Conservation (phyloP, 1,140 invertebrate genomes). For the Cyphomyrmex costatus region DNA sequence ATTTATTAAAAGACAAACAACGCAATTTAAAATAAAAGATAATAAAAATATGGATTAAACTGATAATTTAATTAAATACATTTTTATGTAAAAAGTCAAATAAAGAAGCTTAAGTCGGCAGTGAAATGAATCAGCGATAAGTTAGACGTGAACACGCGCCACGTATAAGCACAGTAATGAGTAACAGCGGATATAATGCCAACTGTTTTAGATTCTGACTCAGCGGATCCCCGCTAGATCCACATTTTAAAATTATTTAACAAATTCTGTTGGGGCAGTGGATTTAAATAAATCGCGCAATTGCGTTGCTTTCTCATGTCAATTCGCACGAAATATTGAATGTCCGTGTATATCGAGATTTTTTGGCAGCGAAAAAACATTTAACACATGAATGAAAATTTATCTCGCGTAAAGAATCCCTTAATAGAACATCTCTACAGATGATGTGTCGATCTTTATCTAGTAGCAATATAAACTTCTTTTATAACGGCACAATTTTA, state of each 20-base stretch:
- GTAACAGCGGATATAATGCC: conserved; percentile 77
- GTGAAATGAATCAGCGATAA: conserved; percentile 79
- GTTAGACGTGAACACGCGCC: conserved; percentile 38
- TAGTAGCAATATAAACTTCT: too few species aligned
- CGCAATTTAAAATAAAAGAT: background rate
- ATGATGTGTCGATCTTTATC: background rate
- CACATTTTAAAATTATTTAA: conserved; percentile 32
- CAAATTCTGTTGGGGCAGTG: conserved; percentile 25
- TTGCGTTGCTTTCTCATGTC: conserved; percentile 45
- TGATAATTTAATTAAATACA: background rate
- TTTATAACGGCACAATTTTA: background rate
- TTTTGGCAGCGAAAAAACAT: background rate
- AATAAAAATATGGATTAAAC: background rate
- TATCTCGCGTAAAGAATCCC: background rate
- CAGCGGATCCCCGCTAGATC: conserved; percentile 58
- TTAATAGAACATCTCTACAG: background rate
- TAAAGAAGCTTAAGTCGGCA: conserved; percentile 28
- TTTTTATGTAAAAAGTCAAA: background rate
- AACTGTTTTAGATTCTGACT: conserved; percentile 83
- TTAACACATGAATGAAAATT: conserved; percentile 4
- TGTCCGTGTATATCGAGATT: background rate
- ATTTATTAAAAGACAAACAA: background rate
- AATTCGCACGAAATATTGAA: conserved; percentile 56
- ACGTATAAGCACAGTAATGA: conserved; percentile 74
- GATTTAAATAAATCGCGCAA: conserved; percentile 60